phyloP scores from a whole-genome alignment of 2,797 vertebrate species.

The Aselliscus stoliczkanus region DNA sequence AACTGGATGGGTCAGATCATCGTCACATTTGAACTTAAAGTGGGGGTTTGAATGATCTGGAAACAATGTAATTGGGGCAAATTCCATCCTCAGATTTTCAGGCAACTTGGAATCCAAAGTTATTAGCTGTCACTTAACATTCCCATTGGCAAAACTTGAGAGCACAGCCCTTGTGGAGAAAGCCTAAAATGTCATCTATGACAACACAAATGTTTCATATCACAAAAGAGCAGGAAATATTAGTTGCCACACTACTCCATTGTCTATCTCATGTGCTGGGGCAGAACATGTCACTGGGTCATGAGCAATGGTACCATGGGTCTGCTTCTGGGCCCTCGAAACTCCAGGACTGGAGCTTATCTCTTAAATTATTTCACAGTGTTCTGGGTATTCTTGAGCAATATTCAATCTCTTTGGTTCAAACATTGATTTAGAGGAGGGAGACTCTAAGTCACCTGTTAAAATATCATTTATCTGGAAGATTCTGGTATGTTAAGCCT shows the following conservation, averaged over 20 bases:
- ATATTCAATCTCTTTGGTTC: background rate
- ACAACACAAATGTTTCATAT: background rate
- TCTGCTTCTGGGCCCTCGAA: background rate
- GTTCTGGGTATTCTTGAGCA: background rate
- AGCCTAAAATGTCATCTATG: background rate
- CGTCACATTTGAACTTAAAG: background rate
- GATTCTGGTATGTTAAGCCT: background rate
- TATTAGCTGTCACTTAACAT: background rate
- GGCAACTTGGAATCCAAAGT: background rate
- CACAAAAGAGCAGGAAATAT: background rate
- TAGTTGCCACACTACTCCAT: background rate
- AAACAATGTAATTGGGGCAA: background rate
- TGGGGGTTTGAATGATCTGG: background rate
- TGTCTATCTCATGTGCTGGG: background rate
- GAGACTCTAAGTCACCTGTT: background rate
- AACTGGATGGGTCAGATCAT: background rate
- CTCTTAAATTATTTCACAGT: background rate
- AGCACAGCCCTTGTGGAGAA: background rate
- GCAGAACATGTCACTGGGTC: background rate
- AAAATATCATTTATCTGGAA: slow-evolving; percentile 5
- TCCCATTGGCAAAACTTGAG: background rate
- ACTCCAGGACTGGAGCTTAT: background rate
- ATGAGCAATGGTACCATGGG: background rate
- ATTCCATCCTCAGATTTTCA: background rate
- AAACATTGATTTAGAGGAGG: background rate